Base-by-base conservation (phyloP, 1,140 invertebrate species). In the Fopius arisanus region DNA sequence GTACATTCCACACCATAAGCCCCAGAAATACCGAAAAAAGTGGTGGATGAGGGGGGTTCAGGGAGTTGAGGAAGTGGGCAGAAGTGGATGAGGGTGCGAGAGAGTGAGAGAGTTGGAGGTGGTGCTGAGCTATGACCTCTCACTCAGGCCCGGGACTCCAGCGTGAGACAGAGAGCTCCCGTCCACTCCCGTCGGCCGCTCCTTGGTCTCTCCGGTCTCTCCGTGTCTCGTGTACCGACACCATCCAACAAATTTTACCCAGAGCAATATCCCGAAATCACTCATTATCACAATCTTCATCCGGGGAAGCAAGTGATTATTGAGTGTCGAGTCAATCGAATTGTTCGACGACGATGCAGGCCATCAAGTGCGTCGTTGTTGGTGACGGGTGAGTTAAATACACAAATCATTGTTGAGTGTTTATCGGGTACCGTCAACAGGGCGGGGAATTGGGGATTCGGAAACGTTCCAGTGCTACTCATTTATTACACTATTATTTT, bases 301-400 rank as follows among this genome's bases (percentile, higher is more conserved):
- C n/a, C n/a, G n/a, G n/a, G n/a, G n/a, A n/a, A 48, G 16, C n/a
- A 19, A 48, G n/a, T 48, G 43, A 48, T 23, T 59, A 59, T 10
- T 10, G 23, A 59, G 23, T 26, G 54, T 59, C 7, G 2, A 59
- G 54, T 59, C 9, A 3, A 59, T 59, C 19, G 19, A 28, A 12
- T 59, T 59, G 23, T 59, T 59, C 26, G 54, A 19, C 54, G 54
- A 59, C 54, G 54, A 97, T 97, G 96, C 96, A 97, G 88, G 96
- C 96, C 69, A 97, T 97, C 84, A 97, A 97, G 89, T 97, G 96
- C 91, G 96, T 97, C 79, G 96, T 97, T 77, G 96, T 97, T 77
- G 96, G 96, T 75, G 96, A 97, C 88, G 96, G 96, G 94, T 96
- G 89, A 92, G 93, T 92, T 59, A 41, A 67, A 76, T 54, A 29